Percentiles rank a stretch among this genome's conserved stretches.
These are phyloP conservation scores for Apotomis betuletana DNA, from an alignment of 2,888 invertebrate species.

Conservation along the genomic window DNA sequence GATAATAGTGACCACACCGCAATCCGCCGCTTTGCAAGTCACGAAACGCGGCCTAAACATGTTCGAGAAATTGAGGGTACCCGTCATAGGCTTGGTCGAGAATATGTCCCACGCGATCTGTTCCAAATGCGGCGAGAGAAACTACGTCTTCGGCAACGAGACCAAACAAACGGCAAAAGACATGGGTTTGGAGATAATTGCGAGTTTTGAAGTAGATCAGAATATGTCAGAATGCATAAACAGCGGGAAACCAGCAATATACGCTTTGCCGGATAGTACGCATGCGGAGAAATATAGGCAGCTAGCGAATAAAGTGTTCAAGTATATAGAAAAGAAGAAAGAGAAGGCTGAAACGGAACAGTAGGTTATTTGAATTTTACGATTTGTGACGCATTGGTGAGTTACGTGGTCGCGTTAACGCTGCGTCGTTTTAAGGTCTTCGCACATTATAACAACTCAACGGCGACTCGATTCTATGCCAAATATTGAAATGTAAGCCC, in stretches of 20 bases:
- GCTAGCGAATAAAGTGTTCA: slow-evolving; percentile 75
- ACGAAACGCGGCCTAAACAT: slow-evolving; percentile 93
- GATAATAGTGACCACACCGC: slow-evolving; percentile 96
- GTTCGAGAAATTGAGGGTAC: slow-evolving; percentile 92
- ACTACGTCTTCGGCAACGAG: slow-evolving; percentile 89
- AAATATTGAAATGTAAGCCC: no score
- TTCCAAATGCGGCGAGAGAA: slow-evolving; percentile 88
- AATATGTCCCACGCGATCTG: slow-evolving; percentile 95
- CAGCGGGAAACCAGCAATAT: slow-evolving; percentile 89
- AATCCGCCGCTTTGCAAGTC: slow-evolving; percentile 93
- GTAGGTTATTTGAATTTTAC: slow-evolving; percentile 58
- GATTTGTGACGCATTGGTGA: slow-evolving; percentile 45
- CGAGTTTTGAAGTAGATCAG: slow-evolving; percentile 89
- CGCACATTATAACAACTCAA: no score
- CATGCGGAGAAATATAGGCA: slow-evolving; percentile 77
- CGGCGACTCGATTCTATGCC: no score
- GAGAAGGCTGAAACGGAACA: slow-evolving; percentile 61
- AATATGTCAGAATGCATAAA: slow-evolving; percentile 88
- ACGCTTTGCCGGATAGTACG: slow-evolving; percentile 84
- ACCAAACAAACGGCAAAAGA: slow-evolving; percentile 85
- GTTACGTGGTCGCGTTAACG: no score
- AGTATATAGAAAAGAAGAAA: slow-evolving; percentile 70
- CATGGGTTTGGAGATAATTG: slow-evolving; percentile 86
- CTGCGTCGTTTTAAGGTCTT: no score
- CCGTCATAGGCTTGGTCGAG: slow-evolving; percentile 93